Conservation (phyloP, 2,888 invertebrate species). For the Rhodophaea formosa region DNA sequence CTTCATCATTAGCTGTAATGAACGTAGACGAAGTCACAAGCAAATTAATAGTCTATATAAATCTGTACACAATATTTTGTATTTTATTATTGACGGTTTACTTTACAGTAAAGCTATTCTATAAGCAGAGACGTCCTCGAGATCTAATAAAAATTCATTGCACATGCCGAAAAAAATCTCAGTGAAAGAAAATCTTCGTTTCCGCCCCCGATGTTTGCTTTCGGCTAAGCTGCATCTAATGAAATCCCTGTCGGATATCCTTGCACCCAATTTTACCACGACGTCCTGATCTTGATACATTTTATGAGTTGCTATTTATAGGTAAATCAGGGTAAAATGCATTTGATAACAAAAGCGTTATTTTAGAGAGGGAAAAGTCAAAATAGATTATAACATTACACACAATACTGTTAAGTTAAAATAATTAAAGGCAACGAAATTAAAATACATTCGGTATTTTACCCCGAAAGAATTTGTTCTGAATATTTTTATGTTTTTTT, state of each 20-base stretch:
- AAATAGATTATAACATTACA: too few species aligned
- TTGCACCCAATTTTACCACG: conserved; percentile 59
- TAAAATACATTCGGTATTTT: too few species aligned
- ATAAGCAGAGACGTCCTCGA: conserved; percentile 13
- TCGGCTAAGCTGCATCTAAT: conserved; percentile 80
- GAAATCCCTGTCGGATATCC: conserved; percentile 77
- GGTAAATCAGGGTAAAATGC: too few species aligned
- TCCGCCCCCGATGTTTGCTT: conserved; percentile 75
- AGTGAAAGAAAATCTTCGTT: conserved; percentile 67
- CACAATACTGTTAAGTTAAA: too few species aligned
- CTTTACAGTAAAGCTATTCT: not conserved
- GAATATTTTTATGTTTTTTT: too few species aligned
- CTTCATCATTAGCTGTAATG: too few species aligned
- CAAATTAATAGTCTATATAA: too few species aligned
- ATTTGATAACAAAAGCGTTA: not conserved
- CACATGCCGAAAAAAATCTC: conserved; percentile 61
- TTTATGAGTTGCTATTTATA: conserved; percentile 2
- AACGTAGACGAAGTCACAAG: too few species aligned
- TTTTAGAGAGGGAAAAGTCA: not conserved
- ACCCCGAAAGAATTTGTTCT: too few species aligned
- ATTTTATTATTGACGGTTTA: not conserved
- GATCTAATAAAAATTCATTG: conserved; percentile 62
- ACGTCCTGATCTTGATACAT: conserved; percentile 45
- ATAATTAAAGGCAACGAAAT: too few species aligned
- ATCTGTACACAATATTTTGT: too few species aligned